Base-by-base conservation (phyloP, 2,888 invertebrate species). In the Cyaniris semiargus region DNA sequence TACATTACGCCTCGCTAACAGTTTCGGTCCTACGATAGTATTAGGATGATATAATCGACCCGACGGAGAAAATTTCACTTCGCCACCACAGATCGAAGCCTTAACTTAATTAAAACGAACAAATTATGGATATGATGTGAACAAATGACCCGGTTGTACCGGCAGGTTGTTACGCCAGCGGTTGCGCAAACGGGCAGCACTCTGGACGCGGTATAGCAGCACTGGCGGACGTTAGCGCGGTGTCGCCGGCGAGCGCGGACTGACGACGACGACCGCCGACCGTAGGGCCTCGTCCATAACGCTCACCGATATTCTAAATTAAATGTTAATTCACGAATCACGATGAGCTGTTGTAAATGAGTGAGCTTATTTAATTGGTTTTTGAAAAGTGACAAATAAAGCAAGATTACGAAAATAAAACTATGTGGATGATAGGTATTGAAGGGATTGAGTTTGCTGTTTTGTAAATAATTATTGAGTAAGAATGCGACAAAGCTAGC, bases 121-220 rank as follows among this genome's bases (percentile, higher is more conserved):
- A 5, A 70, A 76, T 31, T 70, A 70, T 70, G 56, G 38, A 34
- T 34, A 38, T 3, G 38, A 72, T 18, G 8, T 34, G 60, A 79
- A 79, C 77, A 78, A 80, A 78, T 77, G 82, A 80, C 82, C 81
- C 76, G 74, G 80, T 78, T 78, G 76, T 31, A 77, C 79, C 78
- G 79, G 78, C 82, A 75, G 78, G 82, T 82, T 79, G 78, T 77
- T 77, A 72, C 72, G 53, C 79, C 80, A 79, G 70, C 78, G 38
- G 53, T 77, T 78, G 75, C 77, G 78, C 77, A 78, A 80, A 72
- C 76, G 78, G 77, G 71, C 78, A 78, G 76, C 79, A 78, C 78
- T 78, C 76, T 60, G 15, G 15, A 38, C 53, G 60, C 66, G 27
- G 70, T 53, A 18, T 53, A 53, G 53, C 18, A 4, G 60, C 21